Conservation (phyloP, 1,140 invertebrate genomes). For the Dolichoris vasculosae region DNA sequence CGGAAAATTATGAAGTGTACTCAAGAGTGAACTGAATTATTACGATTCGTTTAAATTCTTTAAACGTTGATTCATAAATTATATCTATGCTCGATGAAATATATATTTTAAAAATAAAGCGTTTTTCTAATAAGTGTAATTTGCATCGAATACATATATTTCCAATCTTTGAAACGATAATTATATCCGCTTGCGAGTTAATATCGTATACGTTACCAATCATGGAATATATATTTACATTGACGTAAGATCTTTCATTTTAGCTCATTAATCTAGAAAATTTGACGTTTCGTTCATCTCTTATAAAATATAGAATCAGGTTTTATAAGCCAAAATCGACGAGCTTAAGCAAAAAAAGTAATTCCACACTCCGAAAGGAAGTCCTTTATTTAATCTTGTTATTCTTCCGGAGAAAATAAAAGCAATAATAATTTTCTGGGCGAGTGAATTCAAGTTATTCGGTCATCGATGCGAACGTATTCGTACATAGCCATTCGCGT, state of each 20-base stretch:
- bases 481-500: not conserved
- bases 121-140: not conserved
- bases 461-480: not conserved
- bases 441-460: conserved; percentile 4
- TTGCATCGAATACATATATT: not conserved
- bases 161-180: not conserved
- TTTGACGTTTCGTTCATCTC: not conserved
- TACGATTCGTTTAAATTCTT: too few species aligned
- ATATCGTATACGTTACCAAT: not conserved
- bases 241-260: not conserved
- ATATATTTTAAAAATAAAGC: too few species aligned
- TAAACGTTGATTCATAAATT: too few species aligned
- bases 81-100: too few species aligned
- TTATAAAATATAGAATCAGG: not conserved
- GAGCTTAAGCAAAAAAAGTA: not conserved
- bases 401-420: not conserved
- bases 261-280: not conserved
- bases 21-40: too few species aligned
- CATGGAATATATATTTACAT: not conserved
- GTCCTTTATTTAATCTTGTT: conserved; percentile 7
- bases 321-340: not conserved
- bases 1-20: too few species aligned
- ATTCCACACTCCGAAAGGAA: not conserved
- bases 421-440: not conserved
- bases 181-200: not conserved